Conservation (phyloP, 2,797 vertebrate genomes). For the Thamnophis elegans region DNA sequence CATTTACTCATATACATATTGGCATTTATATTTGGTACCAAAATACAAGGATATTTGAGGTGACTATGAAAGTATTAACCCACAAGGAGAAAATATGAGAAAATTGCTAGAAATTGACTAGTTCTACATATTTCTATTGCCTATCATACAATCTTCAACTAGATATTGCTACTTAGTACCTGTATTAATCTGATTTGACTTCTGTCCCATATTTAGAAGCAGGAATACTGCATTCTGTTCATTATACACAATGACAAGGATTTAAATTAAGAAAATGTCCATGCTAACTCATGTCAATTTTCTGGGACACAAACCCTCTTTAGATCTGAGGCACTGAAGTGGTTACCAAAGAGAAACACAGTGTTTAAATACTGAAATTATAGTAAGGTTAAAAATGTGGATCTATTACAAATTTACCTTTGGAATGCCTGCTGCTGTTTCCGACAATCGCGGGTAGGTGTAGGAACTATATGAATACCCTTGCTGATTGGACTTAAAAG, state of each 20-base stretch:
- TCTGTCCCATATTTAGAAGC: background rate
- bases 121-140: background rate
- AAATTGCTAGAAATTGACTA: background rate
- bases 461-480: constrained; percentile 94
- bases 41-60: background rate
- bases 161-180: background rate
- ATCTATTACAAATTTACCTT: constrained; percentile 79
- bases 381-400: background rate
- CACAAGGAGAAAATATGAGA: background rate
- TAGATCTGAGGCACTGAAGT: background rate
- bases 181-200: background rate
- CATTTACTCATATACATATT: background rate
- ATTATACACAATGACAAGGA: background rate
- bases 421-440: constrained; percentile 82
- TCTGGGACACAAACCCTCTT: background rate
- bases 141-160: background rate
- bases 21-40: background rate
- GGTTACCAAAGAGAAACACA: background rate
- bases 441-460: constrained; percentile 93
- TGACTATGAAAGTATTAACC: background rate
- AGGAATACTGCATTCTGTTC: background rate
- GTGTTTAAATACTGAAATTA: background rate
- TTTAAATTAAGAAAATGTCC: background rate
- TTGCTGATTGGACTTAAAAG: constrained; percentile 88
- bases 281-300: background rate